Evolutionary conservation across 2,797 vertebrate genomes (phyloP), one percentile per base, ranked within the genome.

Genomic region (Orestias chungarensis): DNA sequence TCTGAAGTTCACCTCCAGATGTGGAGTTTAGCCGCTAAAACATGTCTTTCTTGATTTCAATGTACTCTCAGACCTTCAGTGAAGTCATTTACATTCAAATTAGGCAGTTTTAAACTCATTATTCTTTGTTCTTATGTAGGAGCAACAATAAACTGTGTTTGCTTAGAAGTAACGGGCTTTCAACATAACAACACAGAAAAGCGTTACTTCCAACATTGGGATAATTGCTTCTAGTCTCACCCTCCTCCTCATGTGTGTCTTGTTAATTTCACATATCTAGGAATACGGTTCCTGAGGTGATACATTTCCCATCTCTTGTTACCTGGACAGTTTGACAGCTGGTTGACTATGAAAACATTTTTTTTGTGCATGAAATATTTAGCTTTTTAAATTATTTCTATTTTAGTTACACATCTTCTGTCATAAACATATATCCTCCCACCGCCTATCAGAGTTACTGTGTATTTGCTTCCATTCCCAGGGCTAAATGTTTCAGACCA

Each of bases 1-100:
- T 67, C 31, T 74, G 46, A 78, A 73, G 81, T 76, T 82, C 72
- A 84, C 73, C 70, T 81, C 70, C 74, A 71, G 76, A 67, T 71
- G 43, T 46, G 20, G 65, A 70, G 57, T 76, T 67, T 5, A 66
- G 54, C 59, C 66, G 61, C n/a, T 33, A 44, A 17, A 68, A 49
- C 69, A 29, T 1, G 47, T 73, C 38, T 23, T 64, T 43, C 35
- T 17, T 27, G 20, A 35, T 40, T 64, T 5, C 18, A 40, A 25
- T 52, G 43, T 52, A 54, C 35, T 27, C 31, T 57, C 57, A 66
- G 38, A 67, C 78, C 67, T 73, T 75, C 67, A 23, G 8, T 43
- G 25, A 7, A 72, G 66, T 68, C 54, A 31, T 55, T 59, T 66
- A 42, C 57, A 75, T 52, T 44, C 44, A 46, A 49, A 25, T 59